Conservation (phyloP, 2,797 vertebrate species). For the Epinephelus awoara region DNA sequence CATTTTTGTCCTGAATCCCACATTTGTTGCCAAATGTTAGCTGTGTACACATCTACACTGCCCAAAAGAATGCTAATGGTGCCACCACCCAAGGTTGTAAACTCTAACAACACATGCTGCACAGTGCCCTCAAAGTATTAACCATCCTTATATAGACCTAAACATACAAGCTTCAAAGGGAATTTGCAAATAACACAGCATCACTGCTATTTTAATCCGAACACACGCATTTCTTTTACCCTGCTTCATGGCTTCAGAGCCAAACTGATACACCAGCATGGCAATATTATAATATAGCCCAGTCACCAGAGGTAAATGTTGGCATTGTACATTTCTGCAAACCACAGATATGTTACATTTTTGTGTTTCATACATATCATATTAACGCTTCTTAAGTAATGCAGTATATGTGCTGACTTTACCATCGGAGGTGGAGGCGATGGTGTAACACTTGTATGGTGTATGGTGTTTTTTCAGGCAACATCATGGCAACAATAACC, state of each 20-base stretch:
- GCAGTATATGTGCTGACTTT: no score
- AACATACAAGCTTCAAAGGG: constrained; percentile 10
- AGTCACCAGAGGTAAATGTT: no score
- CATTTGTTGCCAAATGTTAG: background rate
- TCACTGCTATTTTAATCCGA: background rate
- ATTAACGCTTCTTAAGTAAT: no score
- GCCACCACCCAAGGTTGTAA: background rate
- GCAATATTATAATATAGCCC: no score
- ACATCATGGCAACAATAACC: no score
- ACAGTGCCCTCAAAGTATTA: background rate
- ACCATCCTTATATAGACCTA: background rate
- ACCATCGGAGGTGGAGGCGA: no score
- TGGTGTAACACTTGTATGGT: no score
- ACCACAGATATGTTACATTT: no score
- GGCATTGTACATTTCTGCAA: no score
- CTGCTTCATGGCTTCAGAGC: background rate
- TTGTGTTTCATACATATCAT: no score
- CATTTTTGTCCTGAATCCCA: background rate
- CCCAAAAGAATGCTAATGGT: constrained; percentile 4
- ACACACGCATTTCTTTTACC: background rate
- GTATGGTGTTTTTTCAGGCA: no score
- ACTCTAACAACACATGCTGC: constrained; percentile 4
- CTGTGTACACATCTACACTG: constrained; percentile 1
- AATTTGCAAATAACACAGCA: background rate
- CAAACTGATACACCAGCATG: background rate